Base-by-base conservation (phyloP, 2,888 invertebrate genomes). In the Drosophila helvetica region DNA sequence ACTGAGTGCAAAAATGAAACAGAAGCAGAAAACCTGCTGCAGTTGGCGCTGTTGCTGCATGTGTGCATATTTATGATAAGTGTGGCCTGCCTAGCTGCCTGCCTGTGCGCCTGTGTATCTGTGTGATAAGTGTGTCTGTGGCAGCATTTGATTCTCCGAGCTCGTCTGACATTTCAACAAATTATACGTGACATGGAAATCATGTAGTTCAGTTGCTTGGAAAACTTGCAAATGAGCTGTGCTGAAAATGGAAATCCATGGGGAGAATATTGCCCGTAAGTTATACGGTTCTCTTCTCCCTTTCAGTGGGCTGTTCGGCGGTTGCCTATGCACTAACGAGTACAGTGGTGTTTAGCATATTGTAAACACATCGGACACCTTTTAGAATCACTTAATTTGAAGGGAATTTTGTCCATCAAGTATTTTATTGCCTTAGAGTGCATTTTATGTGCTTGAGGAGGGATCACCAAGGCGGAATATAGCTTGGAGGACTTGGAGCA, bases 121-220 rank as follows among this genome's bases (percentile, higher is more conserved):
- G 60, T 45, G 45, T 38, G 38, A 63, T 43, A 43, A n/a, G 63
- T 64, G 45, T 38, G 38, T 2, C 38, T 38, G 15, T 6, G 15
- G 15, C 38, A 52, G 63, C 50, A 66, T 65, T 65, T 66, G 46
- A 66, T 42, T 67, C 65, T 55, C 17, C 48, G 30, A 15, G 38
- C 47, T 66, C 52, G 66, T 51, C 66, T 0, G 94, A 95, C 10
- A 93, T 43, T 45, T 57, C 12, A 38, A 25, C 9, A 54, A 67
- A 58, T 59, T 22, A 64, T 50, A 66, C 64, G 64, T 50, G 67
- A 67, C 51, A 42, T 67, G 69, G 58, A 68, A 65, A 65, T 65
- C 38, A 38, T 38, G 38, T 43, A 68, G 65, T 48, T 48, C 67
- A 48, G n/a, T 6, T 17, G 47, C 15, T 12, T 15, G 12, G 7